These are phyloP conservation scores for Lingula anatina DNA, from an alignment of 2,888 invertebrate species.

Conservation along the genomic window DNA sequence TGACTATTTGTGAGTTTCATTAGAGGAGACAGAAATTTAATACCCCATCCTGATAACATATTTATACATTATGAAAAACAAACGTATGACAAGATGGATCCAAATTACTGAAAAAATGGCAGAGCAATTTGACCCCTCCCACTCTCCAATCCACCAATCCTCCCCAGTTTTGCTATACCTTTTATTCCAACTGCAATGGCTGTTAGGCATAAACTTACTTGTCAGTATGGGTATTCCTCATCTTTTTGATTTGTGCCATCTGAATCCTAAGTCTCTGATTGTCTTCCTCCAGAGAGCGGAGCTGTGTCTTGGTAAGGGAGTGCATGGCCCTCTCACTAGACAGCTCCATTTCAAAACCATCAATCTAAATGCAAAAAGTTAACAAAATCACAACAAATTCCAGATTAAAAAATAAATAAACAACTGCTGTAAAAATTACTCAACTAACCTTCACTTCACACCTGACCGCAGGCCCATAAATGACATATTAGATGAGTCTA, in stretches of 20 bases:
- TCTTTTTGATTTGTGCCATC: conserved; percentile 20
- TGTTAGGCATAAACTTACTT: conserved; percentile 17
- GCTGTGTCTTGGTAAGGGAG: conserved; percentile 34
- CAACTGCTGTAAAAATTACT: no score
- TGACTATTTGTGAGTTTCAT: background rate
- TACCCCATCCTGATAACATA: no score
- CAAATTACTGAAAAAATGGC: background rate
- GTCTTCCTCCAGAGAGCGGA: conserved; percentile 39
- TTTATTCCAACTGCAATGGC: no score
- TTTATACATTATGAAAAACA: no score
- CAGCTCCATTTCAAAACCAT: conserved; percentile 30
- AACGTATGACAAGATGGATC: background rate
- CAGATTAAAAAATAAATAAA: no score
- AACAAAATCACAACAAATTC: no score
- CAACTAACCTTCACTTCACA: no score
- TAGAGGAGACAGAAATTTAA: background rate
- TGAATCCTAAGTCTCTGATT: conserved; percentile 34
- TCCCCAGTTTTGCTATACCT: no score
- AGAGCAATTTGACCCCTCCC: no score
- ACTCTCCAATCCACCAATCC: no score
- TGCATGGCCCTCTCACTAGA: conserved; percentile 41
- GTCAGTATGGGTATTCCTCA: conserved; percentile 20
- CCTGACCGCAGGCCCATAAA: no score
- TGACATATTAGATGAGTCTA: no score
- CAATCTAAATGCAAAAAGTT: conserved; percentile 13